Percentiles rank a stretch among this genome's conserved stretches.
phyloP scores from a whole-genome alignment of 53 echinoderm and acorn worm species.

The Zoroaster sp. region DNA sequence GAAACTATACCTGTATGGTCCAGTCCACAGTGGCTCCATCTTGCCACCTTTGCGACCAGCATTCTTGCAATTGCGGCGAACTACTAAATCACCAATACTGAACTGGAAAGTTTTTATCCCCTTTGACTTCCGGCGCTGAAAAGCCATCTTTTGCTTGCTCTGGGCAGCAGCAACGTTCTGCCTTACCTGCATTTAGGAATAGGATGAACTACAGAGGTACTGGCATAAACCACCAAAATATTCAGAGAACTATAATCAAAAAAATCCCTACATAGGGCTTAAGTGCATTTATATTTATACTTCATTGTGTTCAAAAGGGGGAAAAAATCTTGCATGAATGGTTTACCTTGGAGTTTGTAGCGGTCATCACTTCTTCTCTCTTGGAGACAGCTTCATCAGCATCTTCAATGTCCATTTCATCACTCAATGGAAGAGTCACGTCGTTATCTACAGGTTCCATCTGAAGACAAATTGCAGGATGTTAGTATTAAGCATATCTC shows the following conservation, averaged over 20 bases:
- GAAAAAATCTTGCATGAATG: too few relatives aligned
- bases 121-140: not conserved
- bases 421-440: not conserved
- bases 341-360: too few relatives aligned
- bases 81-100: not conserved
- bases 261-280: too few relatives aligned
- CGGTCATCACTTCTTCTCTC: not conserved
- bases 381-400: not conserved
- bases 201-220: too few relatives aligned
- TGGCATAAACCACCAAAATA: too few relatives aligned
- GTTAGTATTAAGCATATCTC: not conserved
- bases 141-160: not conserved
- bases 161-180: not conserved
- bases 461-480: not conserved
- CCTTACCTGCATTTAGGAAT: too few relatives aligned
- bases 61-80: not conserved
- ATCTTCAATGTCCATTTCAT: not conserved
- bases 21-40: conserved; percentile 5
- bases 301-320: too few relatives aligned
- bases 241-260: too few relatives aligned
- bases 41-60: conserved; percentile 7
- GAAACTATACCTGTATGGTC: not conserved
- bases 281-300: too few relatives aligned
- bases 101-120: not conserved
- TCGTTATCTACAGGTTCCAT: not conserved